phyloP scores from a whole-genome alignment of 2,797 vertebrate genomes.

The Melanotaenia boesemani region DNA sequence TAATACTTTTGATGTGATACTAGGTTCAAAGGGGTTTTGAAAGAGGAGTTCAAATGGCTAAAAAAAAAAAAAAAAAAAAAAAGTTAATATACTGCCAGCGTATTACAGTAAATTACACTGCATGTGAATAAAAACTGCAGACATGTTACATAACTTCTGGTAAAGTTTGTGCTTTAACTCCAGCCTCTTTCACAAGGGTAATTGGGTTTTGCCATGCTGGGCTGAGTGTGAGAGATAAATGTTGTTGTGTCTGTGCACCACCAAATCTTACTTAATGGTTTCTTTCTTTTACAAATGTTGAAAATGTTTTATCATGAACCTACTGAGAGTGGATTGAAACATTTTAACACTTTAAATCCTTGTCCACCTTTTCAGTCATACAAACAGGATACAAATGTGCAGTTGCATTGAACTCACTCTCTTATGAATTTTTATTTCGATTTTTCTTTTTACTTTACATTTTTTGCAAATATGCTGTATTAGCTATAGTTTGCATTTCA shows the following conservation, averaged over 20 bases:
- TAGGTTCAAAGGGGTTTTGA: slow-evolving; percentile 52
- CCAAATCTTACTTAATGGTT: slow-evolving; percentile 22
- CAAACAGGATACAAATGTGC: neutral
- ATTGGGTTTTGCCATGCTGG: slow-evolving; percentile 61
- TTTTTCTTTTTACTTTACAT: too few relatives aligned
- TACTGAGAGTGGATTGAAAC: neutral
- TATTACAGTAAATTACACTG: slow-evolving; percentile 79
- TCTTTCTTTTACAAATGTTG: slow-evolving; percentile 8
- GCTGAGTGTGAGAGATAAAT: slow-evolving; percentile 45
- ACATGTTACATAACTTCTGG: slow-evolving; percentile 79
- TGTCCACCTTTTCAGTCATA: neutral
- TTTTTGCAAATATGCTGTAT: neutral
- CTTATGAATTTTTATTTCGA: too few relatives aligned
- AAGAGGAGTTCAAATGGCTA: slow-evolving; percentile 47
- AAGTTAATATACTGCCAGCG: slow-evolving; percentile 55
- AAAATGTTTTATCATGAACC: slow-evolving; percentile 3
- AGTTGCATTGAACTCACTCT: neutral
- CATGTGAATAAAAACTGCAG: slow-evolving; percentile 71
- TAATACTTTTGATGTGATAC: slow-evolving; percentile 55
- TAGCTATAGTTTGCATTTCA: neutral
- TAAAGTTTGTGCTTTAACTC: slow-evolving; percentile 65
- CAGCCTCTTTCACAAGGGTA: slow-evolving; percentile 53
- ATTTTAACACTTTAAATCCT: neutral
- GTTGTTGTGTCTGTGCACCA: slow-evolving; percentile 19
- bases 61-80: slow-evolving; percentile 10